Base-by-base conservation (phyloP, 2,113 vertebrate genomes). In the Trinectes maculatus region DNA sequence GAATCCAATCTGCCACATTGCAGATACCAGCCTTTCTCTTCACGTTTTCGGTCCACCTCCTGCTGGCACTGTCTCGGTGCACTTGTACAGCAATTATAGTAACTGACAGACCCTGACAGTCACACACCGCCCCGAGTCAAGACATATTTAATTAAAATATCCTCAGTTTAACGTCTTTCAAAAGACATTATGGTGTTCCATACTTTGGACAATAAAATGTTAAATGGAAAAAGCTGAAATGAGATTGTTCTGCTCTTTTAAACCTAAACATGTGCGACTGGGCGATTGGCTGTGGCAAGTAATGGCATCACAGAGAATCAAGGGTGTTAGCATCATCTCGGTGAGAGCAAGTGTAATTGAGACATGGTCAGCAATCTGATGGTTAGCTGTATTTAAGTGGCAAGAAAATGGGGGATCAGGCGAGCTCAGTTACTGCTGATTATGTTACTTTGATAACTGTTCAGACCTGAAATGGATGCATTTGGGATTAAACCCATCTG, bases 71-170 rank as follows among this genome's bases (percentile, higher is more conserved):
- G 44, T 51, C 15, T 69, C 42, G 1, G 18, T 65, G 46, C 65
- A 66, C 72, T 77, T 68, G 53, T 54, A 28, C 34, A 43, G 34
- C 74, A 79, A 68, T 87, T 85, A 86, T 58, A 53, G 37, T 37
- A 40, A 36, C 49, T 52, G 54, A 55, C 55, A 64, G 65, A 79
- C 3, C 63, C 21, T 59, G 40, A 52, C 44, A 36, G 62, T 68
- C 56, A 26, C 52, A 67, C 48, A 78, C 53, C 46, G 67, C n/a
- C 33, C 69, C 70, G 46, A 66, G 44, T 71, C 39, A 71, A 73
- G 49, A 69, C 61, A 42, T 61, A 77, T 85, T 84, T 48, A 63
- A 89, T 85, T 86, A 56, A 85, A 85, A 78, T 63, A 42, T 56
- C n/a, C 25, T 58, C 37, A 12, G 31, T 82, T 79, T 77, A 58